A percentile compares a stretch with the other conserved stretches of the same genome.
These are phyloP conservation scores for Struthio camelus DNA, from an alignment of 2,113 vertebrate species.

Conservation along the genomic window DNA sequence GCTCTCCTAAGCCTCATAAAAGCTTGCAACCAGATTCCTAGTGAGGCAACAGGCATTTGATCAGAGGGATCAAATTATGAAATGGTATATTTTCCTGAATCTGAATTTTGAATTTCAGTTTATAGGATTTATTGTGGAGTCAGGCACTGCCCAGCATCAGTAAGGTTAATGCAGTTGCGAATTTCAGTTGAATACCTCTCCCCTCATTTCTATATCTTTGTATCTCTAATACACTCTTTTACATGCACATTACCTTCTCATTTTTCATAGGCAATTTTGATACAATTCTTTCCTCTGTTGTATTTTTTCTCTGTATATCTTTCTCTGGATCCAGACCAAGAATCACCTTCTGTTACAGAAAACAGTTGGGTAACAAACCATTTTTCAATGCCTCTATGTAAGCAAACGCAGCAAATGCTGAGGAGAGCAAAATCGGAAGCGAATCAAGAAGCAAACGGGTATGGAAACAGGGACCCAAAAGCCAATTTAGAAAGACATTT, in stretches of 20 bases:
- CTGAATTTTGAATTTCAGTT: neutral
- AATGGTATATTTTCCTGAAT: neutral
- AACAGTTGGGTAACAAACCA: accelerated
- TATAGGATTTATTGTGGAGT: neutral
- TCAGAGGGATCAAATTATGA: neutral
- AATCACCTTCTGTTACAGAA: neutral
- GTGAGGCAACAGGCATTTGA: neutral
- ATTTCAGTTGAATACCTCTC: neutral
- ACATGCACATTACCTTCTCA: neutral
- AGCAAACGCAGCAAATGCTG: neutral
- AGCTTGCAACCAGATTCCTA: neutral
- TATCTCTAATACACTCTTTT: neutral
- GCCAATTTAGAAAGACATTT: neutral
- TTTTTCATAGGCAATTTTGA: neutral
- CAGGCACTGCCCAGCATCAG: neutral
- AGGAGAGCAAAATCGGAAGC: neutral
- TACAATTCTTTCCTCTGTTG: neutral
- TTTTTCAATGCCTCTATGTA: neutral
- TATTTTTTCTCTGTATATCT: neutral
- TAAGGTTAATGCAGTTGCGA: neutral
- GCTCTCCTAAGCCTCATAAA: accelerated
- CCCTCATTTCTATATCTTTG: neutral
- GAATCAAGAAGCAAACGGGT: neutral
- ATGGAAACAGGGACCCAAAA: neutral
- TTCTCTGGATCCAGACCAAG: neutral